These are phyloP conservation scores for Uromys caudimaculatus DNA, from an alignment of 2,797 vertebrate genomes.

Conservation along the genomic window DNA sequence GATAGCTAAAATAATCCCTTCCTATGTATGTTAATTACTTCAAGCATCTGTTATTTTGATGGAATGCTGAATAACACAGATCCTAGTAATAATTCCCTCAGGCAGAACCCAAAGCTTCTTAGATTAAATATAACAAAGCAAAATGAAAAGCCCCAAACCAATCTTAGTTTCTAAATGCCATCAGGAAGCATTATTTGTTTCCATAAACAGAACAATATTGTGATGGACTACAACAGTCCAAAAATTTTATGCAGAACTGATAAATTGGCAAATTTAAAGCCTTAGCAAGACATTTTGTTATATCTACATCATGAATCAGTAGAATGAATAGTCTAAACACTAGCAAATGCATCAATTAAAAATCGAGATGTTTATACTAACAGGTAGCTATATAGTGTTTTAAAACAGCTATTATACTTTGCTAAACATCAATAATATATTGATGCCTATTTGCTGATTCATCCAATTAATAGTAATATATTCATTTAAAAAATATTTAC, in stretches of 20 bases:
- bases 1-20: background rate
- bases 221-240: background rate
- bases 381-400: background rate
- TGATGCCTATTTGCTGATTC: background rate
- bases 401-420: conserved; percentile 39
- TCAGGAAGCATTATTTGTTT: background rate
- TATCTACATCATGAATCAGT: background rate
- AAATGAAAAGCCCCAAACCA: background rate
- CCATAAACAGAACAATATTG: background rate
- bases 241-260: background rate
- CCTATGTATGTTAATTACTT: background rate
- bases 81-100: background rate
- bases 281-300: background rate
- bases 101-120: background rate
- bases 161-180: background rate
- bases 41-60: background rate
- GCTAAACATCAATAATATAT: background rate
- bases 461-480: background rate
- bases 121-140: background rate
- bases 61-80: background rate
- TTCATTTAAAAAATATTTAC: background rate
- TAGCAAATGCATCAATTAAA: background rate
- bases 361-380: background rate
- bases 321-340: background rate
- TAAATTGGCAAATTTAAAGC: background rate